phyloP scores from a whole-genome alignment of 2,888 invertebrate species.

The Andrena fulva region DNA sequence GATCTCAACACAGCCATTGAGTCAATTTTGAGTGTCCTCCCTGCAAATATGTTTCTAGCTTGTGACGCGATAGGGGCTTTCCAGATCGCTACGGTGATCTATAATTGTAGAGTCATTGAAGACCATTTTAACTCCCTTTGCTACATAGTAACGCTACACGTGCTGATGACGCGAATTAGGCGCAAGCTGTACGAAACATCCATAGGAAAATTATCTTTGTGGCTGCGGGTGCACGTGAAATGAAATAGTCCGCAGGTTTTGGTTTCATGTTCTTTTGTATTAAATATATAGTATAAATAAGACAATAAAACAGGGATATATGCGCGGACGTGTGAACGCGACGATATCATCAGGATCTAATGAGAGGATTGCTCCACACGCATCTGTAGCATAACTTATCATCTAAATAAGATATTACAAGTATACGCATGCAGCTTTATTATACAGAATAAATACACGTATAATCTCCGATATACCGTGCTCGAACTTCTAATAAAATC shows the following conservation, averaged over 20 bases:
- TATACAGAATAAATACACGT: conserved; percentile 29
- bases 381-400: conserved; percentile 28
- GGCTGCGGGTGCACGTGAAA: conserved; percentile 2
- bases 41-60: not conserved
- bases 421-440: conserved; percentile 19
- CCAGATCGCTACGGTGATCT: conserved; percentile 3
- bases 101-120: conserved; percentile 11
- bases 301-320: conserved; percentile 41
- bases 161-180: conserved; percentile 9
- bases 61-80: not conserved
- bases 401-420: conserved; percentile 11
- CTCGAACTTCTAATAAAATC: conserved; percentile 4
- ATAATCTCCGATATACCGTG: conserved; percentile 6
- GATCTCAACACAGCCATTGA: too few species aligned
- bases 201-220: not conserved
- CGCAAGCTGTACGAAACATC: not conserved
- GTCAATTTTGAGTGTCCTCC: not conserved
- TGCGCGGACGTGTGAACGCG: conserved; percentile 20
- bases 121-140: conserved; percentile 8
- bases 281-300: conserved; percentile 59
- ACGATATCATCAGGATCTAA: not conserved
- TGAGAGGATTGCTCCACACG: conserved; percentile 16
- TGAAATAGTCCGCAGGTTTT: conserved; percentile 1
- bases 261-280: conserved; percentile 48
- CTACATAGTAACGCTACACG: not conserved